phyloP scores from a whole-genome alignment of 1,140 invertebrate species.

The Melanaphis sacchari region DNA sequence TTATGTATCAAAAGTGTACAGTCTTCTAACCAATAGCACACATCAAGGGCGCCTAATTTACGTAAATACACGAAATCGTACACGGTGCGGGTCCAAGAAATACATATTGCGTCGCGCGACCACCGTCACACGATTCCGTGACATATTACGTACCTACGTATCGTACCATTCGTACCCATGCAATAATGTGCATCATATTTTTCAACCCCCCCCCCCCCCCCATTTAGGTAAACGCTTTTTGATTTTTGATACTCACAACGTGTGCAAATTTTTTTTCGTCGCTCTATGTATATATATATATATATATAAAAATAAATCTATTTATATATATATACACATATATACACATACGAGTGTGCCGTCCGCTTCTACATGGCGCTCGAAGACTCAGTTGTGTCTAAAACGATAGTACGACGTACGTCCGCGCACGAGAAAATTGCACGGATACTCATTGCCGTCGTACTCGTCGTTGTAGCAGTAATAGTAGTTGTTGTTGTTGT shows the following conservation, averaged over 20 bases:
- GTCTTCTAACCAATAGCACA: neutral
- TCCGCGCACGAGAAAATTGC: neutral
- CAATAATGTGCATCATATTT: too few relatives aligned
- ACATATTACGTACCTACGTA: too few relatives aligned
- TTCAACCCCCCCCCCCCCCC: neutral
- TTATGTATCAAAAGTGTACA: neutral
- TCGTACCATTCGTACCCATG: too few relatives aligned
- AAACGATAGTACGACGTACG: neutral
- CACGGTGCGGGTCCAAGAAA: neutral
- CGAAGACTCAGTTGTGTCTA: neutral
- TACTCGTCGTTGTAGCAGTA: neutral
- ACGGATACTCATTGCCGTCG: neutral
- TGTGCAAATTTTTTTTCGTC: neutral
- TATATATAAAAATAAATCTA: neutral
- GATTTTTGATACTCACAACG: conserved; percentile 38
- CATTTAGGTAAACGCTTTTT: too few relatives aligned
- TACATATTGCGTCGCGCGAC: neutral
- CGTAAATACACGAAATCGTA: neutral
- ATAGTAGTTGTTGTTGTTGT: neutral
- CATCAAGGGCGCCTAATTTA: neutral
- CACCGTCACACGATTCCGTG: neutral
- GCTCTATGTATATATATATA: neutral
- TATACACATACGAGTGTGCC: neutral
- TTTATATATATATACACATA: neutral
- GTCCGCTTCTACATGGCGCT: neutral